phyloP scores from a whole-genome alignment of 2,113 vertebrate species.

The Camelus dromedarius region DNA sequence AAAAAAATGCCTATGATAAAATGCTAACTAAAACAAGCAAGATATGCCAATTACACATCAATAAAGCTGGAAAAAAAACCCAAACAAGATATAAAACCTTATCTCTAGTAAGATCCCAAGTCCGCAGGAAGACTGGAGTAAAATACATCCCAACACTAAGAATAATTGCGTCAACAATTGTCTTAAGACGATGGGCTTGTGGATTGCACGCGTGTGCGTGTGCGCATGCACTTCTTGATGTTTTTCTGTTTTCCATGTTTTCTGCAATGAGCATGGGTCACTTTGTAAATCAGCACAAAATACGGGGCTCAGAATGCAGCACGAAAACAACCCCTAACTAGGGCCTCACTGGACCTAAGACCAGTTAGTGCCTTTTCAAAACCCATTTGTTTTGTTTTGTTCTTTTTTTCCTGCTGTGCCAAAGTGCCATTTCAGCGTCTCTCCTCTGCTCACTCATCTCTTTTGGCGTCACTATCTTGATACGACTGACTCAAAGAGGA shows the following conservation, averaged over 20 bases:
- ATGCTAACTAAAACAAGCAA: background rate
- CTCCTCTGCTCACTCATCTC: slow-evolving; percentile 64
- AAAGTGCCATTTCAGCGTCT: slow-evolving; percentile 49
- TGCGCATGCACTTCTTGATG: background rate
- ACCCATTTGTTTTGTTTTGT: too few species aligned
- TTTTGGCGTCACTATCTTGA: slow-evolving; percentile 55
- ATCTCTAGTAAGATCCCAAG: background rate
- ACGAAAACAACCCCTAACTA: background rate
- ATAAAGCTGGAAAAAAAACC: background rate
- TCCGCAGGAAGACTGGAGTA: background rate
- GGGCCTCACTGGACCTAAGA: background rate
- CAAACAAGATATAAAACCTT: background rate
- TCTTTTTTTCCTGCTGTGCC: background rate
- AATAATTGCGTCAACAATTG: background rate
- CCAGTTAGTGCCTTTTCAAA: slow-evolving; percentile 30
- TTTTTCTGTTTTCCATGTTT: slow-evolving; percentile 13
- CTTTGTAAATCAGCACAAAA: slow-evolving; percentile 31
- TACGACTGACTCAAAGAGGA: slow-evolving; percentile 67
- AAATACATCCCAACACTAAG: background rate
- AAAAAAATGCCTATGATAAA: background rate
- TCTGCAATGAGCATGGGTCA: background rate
- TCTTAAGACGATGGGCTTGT: background rate
- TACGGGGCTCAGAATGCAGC: background rate
- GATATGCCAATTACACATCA: background rate
- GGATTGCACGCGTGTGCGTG: background rate